phyloP scores from a whole-genome alignment of 2,797 vertebrate genomes.

The Ataeniobius toweri region DNA sequence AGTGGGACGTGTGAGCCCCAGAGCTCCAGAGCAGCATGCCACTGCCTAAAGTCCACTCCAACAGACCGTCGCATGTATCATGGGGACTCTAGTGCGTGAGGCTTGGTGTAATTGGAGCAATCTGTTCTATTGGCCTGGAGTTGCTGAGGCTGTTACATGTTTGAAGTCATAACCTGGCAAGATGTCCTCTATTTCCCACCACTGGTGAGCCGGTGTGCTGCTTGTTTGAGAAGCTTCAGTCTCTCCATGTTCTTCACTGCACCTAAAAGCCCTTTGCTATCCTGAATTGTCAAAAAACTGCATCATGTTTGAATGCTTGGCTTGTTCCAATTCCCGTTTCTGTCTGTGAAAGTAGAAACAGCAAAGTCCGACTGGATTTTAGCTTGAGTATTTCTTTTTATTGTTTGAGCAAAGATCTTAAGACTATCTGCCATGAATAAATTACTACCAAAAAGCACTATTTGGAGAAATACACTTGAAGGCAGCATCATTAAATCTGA shows the following conservation, averaged over 20 bases:
- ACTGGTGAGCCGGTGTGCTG: conserved; percentile 45
- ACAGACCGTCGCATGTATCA: conserved; percentile 70
- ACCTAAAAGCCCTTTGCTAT: conserved; percentile 50
- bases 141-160: conserved; percentile 68
- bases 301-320: conserved; percentile 23
- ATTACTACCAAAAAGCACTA: conserved; percentile 10
- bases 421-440: conserved; percentile 21
- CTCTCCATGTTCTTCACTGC: conserved; percentile 35
- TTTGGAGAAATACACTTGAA: background rate
- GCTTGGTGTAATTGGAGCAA: conserved; percentile 81
- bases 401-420: conserved; percentile 17
- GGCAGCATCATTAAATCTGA: conserved; percentile 9
- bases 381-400: conserved; percentile 9
- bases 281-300: conserved; percentile 20
- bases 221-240: conserved; percentile 48
- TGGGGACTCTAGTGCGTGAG: conserved; percentile 73
- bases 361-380: conserved; percentile 4
- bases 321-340: conserved; percentile 26
- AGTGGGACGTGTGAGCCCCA: conserved; percentile 64
- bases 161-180: conserved; percentile 77
- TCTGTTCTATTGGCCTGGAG: conserved; percentile 75
- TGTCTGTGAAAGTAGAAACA: conserved; percentile 16
- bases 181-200: conserved; percentile 72
- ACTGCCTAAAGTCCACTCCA: conserved; percentile 77
- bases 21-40: conserved; percentile 71